Evolutionary conservation across 2,797 vertebrate genomes (phyloP).

Genomic region (Lepus townsendii): DNA sequence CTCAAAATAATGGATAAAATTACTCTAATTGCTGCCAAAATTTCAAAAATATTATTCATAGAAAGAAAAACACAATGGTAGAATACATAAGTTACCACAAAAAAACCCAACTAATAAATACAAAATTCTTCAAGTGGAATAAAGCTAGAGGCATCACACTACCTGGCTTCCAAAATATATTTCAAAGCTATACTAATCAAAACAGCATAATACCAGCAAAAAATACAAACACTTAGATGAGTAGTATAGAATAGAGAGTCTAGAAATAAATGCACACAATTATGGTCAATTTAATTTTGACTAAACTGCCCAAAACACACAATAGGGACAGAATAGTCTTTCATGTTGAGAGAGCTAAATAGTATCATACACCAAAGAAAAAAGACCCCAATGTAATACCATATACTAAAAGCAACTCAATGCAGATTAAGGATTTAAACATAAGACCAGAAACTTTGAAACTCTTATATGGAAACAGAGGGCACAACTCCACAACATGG

Average conservation of each 20-base stretch:
- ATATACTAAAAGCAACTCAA: background rate
- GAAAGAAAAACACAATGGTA: background rate
- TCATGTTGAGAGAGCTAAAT: background rate
- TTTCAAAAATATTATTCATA: background rate
- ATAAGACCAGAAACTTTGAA: background rate
- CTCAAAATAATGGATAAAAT: background rate
- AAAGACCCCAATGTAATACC: background rate
- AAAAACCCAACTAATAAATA: background rate
- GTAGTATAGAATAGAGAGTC: background rate
- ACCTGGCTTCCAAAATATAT: background rate
- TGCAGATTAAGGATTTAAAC: background rate
- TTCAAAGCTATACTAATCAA: background rate
- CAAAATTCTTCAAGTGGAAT: background rate
- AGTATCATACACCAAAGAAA: background rate
- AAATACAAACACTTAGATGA: background rate
- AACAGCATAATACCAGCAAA: background rate
- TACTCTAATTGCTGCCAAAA: background rate
- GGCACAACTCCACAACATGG: background rate
- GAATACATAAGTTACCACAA: background rate
- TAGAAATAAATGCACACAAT: background rate
- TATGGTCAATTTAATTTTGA: background rate
- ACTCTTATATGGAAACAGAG: background rate
- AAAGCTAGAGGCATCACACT: background rate
- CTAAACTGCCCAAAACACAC: background rate
- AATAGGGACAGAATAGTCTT: background rate